These are phyloP conservation scores for Crotalus helleri DNA, from an alignment of 2,113 vertebrate species.

Conservation along the genomic window DNA sequence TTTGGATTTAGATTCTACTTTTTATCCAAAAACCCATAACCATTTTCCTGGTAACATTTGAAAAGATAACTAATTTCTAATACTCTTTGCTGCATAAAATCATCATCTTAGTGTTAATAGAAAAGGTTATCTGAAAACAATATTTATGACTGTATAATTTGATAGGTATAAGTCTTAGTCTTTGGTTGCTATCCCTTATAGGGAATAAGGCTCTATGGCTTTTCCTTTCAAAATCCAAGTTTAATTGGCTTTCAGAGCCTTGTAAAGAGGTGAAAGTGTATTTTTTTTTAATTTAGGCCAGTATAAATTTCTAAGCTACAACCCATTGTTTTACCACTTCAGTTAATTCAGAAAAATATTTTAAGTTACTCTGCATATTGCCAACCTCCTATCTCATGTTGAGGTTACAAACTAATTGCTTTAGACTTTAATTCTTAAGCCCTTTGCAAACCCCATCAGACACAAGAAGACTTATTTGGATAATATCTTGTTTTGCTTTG, in stretches of 20 bases:
- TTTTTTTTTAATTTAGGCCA: neutral
- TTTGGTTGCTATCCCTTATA: neutral
- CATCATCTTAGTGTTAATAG: neutral
- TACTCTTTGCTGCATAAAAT: neutral
- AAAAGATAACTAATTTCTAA: neutral
- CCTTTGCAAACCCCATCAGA: neutral
- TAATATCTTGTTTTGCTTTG: neutral
- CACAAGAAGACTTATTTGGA: neutral
- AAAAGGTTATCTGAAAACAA: conserved; percentile 21
- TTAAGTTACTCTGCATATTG: neutral
- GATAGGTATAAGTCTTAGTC: conserved; percentile 20
- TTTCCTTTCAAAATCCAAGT: neutral
- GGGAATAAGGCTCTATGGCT: neutral
- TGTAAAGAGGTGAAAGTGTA: neutral
- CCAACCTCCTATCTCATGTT: neutral
- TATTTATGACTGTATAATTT: conserved; percentile 35
- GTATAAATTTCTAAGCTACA: neutral
- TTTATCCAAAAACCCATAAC: neutral
- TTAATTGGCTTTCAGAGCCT: neutral
- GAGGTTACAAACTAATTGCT: neutral
- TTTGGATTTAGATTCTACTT: neutral
- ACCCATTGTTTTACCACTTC: neutral
- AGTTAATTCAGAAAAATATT: neutral
- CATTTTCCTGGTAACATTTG: neutral
- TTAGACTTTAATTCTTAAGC: neutral